Conservation (phyloP, 2,113 vertebrate genomes). For the Melanostigma gelatinosum region DNA sequence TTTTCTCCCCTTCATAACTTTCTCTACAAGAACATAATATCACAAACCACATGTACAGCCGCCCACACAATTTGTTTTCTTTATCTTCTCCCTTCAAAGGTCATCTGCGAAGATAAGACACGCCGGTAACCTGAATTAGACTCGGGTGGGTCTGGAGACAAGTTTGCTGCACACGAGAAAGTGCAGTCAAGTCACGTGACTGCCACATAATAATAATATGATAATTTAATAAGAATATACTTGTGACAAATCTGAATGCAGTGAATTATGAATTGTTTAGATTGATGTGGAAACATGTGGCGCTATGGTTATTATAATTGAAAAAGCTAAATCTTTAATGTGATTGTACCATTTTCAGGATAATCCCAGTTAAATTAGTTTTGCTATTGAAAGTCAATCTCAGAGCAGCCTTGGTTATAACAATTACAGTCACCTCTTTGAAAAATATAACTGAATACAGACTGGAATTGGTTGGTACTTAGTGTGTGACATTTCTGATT, state of each 20-base stretch:
- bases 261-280: neutral
- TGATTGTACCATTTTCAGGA: neutral
- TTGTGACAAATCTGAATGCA: neutral
- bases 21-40: slow-evolving; percentile 82
- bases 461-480: neutral
- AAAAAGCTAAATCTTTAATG: neutral
- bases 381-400: neutral
- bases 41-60: slow-evolving; percentile 84
- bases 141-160: slow-evolving; percentile 48
- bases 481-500: neutral
- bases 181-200: slow-evolving; percentile 39
- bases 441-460: neutral
- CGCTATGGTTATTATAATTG: neutral
- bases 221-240: neutral
- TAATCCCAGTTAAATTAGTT: neutral
- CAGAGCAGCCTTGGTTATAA: neutral
- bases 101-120: slow-evolving; percentile 80
- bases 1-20: slow-evolving; percentile 72
- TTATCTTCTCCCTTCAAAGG: slow-evolving; percentile 85
- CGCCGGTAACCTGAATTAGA: slow-evolving; percentile 75
- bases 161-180: slow-evolving; percentile 36
- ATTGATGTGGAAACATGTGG: neutral
- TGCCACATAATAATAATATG: neutral
- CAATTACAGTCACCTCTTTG: neutral
- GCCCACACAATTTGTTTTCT: slow-evolving; percentile 82